Conservation (phyloP, 2,888 invertebrate species). For the Tachystola acroxantha region DNA sequence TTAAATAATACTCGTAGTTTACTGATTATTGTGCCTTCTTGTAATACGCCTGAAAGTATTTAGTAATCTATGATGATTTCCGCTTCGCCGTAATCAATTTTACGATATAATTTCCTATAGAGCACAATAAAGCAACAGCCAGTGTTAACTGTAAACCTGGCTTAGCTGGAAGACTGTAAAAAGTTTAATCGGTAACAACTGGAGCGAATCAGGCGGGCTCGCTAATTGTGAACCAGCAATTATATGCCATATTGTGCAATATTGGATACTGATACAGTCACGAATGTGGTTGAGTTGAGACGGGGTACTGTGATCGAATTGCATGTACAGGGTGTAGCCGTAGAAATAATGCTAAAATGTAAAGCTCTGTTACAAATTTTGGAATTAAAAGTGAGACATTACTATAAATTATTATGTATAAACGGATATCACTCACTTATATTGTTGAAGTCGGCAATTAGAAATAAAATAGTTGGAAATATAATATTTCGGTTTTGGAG, state of each 20-base stretch:
- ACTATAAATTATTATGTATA: too few species aligned
- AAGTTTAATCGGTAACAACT: constrained; percentile 70
- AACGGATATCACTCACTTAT: too few species aligned
- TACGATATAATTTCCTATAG: constrained; percentile 48
- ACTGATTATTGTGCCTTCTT: too few species aligned
- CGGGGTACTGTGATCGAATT: too few species aligned
- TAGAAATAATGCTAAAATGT: too few species aligned
- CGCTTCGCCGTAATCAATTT: constrained; percentile 24
- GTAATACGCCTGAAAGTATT: background rate
- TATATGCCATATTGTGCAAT: constrained; percentile 67
- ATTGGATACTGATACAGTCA: constrained; percentile 46
- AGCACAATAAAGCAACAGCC: constrained; percentile 54
- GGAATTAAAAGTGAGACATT: too few species aligned
- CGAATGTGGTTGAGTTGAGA: constrained; percentile 19
- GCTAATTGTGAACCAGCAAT: constrained; percentile 62
- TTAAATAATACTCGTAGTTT: too few species aligned
- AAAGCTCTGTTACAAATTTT: too few species aligned
- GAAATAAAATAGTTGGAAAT: too few species aligned
- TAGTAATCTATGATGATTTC: constrained; percentile 2
- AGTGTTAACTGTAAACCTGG: constrained; percentile 62
- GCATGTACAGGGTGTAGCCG: too few species aligned
- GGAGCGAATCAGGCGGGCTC: constrained; percentile 69
- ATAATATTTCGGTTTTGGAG: too few species aligned
- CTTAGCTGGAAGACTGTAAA: constrained; percentile 57
- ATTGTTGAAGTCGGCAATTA: too few species aligned